Evolutionary conservation across 1,140 invertebrate genomes (phyloP).

Genomic region (Penaeus vannamei): DNA sequence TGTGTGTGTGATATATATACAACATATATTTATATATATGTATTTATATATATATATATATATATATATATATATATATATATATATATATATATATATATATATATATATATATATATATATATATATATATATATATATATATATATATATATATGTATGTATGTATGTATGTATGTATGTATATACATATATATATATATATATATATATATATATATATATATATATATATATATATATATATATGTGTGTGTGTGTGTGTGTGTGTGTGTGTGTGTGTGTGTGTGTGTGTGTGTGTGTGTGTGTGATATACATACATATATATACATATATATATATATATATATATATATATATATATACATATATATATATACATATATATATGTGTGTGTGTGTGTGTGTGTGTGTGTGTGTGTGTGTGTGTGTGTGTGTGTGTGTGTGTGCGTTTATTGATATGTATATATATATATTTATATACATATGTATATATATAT

Average conservation of each 20-base stretch:
- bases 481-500: not conserved
- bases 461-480: not conserved
- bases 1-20: too few relatives aligned
- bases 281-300: not conserved
- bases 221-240: not conserved
- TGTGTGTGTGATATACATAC: too few relatives aligned
- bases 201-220: constrained; percentile 30
- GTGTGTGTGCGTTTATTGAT: not conserved
- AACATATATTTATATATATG: not conserved
- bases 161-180: not conserved
- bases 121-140: not conserved
- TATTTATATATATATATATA: constrained; percentile 18
- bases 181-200: constrained; percentile 13
- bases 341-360: not conserved
- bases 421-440: not conserved
- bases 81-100: constrained; percentile 33
- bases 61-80: constrained; percentile 18
- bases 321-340: not conserved
- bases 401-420: not conserved
- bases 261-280: not conserved
- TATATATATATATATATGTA: not conserved
- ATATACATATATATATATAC: not conserved
- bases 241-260: not conserved
- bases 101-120: constrained; percentile 27
- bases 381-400: not conserved